These are phyloP conservation scores for Rhagonycha fulva DNA, from an alignment of 2,888 invertebrate species.

Conservation along the genomic window DNA sequence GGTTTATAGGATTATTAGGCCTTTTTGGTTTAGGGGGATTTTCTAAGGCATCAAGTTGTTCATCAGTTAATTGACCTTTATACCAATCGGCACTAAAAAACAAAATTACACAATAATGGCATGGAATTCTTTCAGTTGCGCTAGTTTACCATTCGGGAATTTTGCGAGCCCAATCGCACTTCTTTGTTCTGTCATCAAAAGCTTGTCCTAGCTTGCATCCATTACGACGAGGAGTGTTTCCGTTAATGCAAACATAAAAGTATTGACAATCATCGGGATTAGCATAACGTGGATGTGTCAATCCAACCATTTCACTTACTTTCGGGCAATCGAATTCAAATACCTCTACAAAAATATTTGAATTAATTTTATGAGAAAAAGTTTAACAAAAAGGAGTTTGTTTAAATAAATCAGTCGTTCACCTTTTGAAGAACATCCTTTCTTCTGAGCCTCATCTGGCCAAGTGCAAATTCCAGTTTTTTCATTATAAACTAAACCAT, in stretches of 20 bases:
- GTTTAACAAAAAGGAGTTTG: background rate
- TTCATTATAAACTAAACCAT: slow-evolving; percentile 85
- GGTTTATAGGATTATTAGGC: slow-evolving; percentile 57
- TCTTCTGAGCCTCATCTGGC: slow-evolving; percentile 90
- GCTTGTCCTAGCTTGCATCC: slow-evolving; percentile 89
- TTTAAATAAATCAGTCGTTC: background rate
- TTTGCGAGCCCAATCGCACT: slow-evolving; percentile 85
- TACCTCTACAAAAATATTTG: slow-evolving; percentile 64
- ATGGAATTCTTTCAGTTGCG: background rate
- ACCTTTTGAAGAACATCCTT: slow-evolving; percentile 80
- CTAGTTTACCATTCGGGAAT: slow-evolving; percentile 83
- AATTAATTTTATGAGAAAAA: background rate
- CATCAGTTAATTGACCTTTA: slow-evolving; percentile 81
- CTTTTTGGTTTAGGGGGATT: slow-evolving; percentile 73
- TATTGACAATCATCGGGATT: slow-evolving; percentile 89
- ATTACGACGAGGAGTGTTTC: slow-evolving; percentile 79
- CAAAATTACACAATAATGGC: background rate
- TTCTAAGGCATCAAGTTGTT: slow-evolving; percentile 77
- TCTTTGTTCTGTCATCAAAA: slow-evolving; percentile 78
- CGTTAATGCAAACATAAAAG: slow-evolving; percentile 92
- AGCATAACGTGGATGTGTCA: slow-evolving; percentile 83
- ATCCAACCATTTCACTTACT: slow-evolving; percentile 72
- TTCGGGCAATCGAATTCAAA: slow-evolving; percentile 83
- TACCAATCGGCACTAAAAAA: slow-evolving; percentile 83
- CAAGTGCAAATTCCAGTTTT: slow-evolving; percentile 90